phyloP scores from a whole-genome alignment of 2,113 vertebrate genomes.

The Sprattus sprattus region DNA sequence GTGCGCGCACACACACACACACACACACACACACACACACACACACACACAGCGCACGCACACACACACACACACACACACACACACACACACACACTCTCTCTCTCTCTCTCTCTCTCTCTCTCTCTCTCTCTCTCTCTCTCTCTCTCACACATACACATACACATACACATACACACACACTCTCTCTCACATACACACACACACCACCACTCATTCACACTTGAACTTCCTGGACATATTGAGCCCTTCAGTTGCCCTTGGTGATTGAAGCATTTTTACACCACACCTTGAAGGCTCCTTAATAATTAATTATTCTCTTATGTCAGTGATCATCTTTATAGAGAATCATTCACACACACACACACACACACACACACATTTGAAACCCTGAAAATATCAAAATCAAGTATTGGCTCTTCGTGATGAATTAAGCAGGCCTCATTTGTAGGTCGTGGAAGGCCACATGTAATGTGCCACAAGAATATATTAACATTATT shows the following conservation, averaged over 20 bases:
- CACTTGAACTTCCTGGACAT: neutral
- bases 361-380: no score
- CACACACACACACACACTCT: neutral
- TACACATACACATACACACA: neutral
- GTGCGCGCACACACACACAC: neutral
- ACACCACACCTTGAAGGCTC: neutral
- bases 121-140: no score
- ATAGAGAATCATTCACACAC: neutral
- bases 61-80: neutral
- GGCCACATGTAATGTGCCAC: constrained; percentile 47
- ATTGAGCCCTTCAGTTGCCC: neutral
- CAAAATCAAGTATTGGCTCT: constrained; percentile 59
- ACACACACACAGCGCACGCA: neutral
- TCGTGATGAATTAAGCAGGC: constrained; percentile 62
- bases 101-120: no score
- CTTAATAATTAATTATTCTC: neutral
- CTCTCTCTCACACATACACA: no score
- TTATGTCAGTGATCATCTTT: neutral
- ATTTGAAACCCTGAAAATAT: constrained; percentile 58
- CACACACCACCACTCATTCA: neutral
- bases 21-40: neutral
- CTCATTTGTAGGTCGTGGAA: constrained; percentile 58
- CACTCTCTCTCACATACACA: neutral
- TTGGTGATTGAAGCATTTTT: neutral
- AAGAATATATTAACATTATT: constrained; percentile 53